Percentiles rank a stretch among this genome's conserved stretches.
These are phyloP conservation scores for Tachuris rubrigastra DNA, from an alignment of 2,113 vertebrate species.

Conservation along the genomic window DNA sequence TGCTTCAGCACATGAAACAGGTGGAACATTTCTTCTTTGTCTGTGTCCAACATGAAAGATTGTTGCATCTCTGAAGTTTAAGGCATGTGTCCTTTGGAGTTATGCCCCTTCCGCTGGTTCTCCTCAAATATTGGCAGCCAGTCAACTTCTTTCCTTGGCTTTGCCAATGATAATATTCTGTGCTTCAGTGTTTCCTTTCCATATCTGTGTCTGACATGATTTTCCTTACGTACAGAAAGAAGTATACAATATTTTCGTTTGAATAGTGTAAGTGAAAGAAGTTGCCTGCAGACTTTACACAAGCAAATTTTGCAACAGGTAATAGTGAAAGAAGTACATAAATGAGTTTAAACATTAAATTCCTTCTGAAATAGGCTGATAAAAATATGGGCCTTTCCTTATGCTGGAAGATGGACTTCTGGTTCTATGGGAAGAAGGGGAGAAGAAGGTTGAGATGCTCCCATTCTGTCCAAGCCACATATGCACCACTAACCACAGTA, in stretches of 20 bases:
- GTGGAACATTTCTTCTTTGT: conserved; percentile 37
- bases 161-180: conserved; percentile 66
- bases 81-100: conserved; percentile 53
- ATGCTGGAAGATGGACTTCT: not conserved
- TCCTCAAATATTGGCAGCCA: conserved; percentile 31
- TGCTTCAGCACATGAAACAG: conserved; percentile 11
- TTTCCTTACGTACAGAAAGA: conserved; percentile 26
- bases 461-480: not conserved
- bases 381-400: not conserved
- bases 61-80: conserved; percentile 31
- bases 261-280: not conserved
- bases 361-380: not conserved
- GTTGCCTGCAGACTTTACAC: not conserved
- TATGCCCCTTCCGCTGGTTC: conserved; percentile 38
- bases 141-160: conserved; percentile 36
- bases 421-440: not conserved
- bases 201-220: conserved; percentile 19
- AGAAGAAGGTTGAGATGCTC: not conserved
- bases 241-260: not conserved
- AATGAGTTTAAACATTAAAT: not conserved
- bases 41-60: conserved; percentile 47
- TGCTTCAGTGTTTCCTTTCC: conserved; percentile 43
- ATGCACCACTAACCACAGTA: not conserved
- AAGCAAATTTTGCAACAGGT: not conserved
- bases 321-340: not conserved